These are phyloP conservation scores for Enteromius unitaeniatus DNA, from an alignment of 2,797 vertebrate genomes.

Conservation along the genomic window DNA sequence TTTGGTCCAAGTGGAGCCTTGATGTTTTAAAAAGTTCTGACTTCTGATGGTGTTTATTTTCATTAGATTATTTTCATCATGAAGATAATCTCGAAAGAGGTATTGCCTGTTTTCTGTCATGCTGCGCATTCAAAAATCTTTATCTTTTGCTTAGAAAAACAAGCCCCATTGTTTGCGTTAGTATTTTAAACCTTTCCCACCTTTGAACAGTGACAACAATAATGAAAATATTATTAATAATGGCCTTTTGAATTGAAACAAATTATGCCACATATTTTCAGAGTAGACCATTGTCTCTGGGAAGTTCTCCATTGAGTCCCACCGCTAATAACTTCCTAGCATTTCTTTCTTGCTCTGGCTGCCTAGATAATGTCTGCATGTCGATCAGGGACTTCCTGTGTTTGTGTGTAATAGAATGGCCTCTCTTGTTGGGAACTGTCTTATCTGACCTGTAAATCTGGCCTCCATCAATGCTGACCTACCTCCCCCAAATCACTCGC, in stretches of 20 bases:
- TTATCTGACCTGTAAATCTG: slow-evolving; percentile 83
- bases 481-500: slow-evolving; percentile 43
- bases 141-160: slow-evolving; percentile 77
- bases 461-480: slow-evolving; percentile 81
- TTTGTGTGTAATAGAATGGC: slow-evolving; percentile 95
- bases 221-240: slow-evolving; percentile 74
- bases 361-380: slow-evolving; percentile 89
- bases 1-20: slow-evolving; percentile 30
- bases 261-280: slow-evolving; percentile 73
- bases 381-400: slow-evolving; percentile 97
- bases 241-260: slow-evolving; percentile 79
- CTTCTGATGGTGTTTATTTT: slow-evolving; percentile 35
- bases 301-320: slow-evolving; percentile 72
- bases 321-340: slow-evolving; percentile 89
- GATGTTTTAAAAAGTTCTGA: background rate
- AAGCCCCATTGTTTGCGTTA: slow-evolving; percentile 66
- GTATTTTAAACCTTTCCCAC: slow-evolving; percentile 74
- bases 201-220: slow-evolving; percentile 79
- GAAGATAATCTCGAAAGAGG: slow-evolving; percentile 38
- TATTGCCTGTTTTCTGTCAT: slow-evolving; percentile 25
- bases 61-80: slow-evolving; percentile 46
- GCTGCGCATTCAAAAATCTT: slow-evolving; percentile 48
- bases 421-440: slow-evolving; percentile 82
- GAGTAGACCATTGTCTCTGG: slow-evolving; percentile 88
- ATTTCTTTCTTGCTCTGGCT: slow-evolving; percentile 84